These are phyloP conservation scores for Syrista parreyssii DNA, from an alignment of 2,888 invertebrate genomes.

Conservation along the genomic window DNA sequence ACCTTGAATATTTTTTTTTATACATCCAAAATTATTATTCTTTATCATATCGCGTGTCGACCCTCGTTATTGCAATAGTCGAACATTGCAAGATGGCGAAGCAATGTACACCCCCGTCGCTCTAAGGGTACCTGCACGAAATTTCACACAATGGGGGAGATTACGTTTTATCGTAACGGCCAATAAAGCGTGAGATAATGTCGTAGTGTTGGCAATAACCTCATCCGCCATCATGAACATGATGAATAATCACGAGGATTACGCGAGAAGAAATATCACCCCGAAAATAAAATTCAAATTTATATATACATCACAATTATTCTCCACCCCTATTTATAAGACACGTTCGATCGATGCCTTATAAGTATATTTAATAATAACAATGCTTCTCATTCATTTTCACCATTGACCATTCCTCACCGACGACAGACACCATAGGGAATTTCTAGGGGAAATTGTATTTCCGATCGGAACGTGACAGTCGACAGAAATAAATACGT, in stretches of 20 bases:
- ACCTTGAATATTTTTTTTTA: neutral
- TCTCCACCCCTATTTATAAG: too few species aligned
- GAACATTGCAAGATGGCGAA: neutral
- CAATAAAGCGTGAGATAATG: constrained; percentile 5
- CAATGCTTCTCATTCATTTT: neutral
- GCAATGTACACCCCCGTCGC: neutral
- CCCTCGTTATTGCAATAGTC: neutral
- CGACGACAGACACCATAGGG: neutral
- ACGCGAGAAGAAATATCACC: neutral
- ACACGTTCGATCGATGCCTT: too few species aligned
- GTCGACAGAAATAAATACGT: constrained; percentile 1
- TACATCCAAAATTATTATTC: neutral
- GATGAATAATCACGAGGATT: neutral
- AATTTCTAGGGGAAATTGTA: neutral
- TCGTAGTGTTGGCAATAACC: neutral
- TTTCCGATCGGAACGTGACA: neutral
- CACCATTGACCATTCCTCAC: neutral
- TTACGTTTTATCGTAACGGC: constrained; percentile 18
- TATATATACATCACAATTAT: too few species aligned
- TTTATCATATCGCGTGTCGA: neutral
- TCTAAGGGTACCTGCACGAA: constrained; percentile 8
- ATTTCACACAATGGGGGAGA: constrained; percentile 21
- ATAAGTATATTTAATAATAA: neutral
- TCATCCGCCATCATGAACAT: neutral
- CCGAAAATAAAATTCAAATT: neutral